Conservation (phyloP, 2,888 invertebrate genomes). For the Lydus trimaculatus region DNA sequence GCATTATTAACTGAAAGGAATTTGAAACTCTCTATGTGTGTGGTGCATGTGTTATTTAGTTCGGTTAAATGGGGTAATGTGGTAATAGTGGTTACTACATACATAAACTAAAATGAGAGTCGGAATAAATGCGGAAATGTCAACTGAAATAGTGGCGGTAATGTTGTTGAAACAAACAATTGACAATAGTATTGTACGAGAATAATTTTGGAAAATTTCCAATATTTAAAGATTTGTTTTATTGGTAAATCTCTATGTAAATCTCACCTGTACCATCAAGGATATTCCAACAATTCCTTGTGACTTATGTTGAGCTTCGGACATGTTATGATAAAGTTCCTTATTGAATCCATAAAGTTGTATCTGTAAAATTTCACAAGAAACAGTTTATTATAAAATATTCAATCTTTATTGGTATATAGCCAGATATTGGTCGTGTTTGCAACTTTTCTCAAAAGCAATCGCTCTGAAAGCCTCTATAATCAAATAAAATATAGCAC, state of each 20-base stretch:
- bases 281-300: constrained; percentile 96
- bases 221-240: background rate
- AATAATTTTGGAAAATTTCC: background rate
- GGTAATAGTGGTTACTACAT: constrained; percentile 38
- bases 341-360: constrained; percentile 97
- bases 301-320: constrained; percentile 95
- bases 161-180: constrained; percentile 4
- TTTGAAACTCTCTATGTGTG: constrained; percentile 18
- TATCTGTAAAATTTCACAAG: constrained; percentile 70
- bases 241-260: background rate
- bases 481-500: constrained; percentile 28
- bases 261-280: constrained; percentile 89
- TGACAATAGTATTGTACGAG: background rate
- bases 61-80: constrained; percentile 17
- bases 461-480: constrained; percentile 23
- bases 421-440: constrained; percentile 21
- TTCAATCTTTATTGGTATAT: constrained; percentile 13
- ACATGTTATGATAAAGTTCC: constrained; percentile 95
- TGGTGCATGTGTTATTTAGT: constrained; percentile 14
- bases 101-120: constrained; percentile 49
- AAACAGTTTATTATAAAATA: constrained; percentile 20
- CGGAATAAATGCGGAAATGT: constrained; percentile 47
- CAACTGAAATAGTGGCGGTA: background rate
- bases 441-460: background rate
- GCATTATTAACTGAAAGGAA: constrained; percentile 29